Evolutionary conservation across 2,797 vertebrate species (phyloP).

Genomic region (Leontocebus nigricollis): DNA sequence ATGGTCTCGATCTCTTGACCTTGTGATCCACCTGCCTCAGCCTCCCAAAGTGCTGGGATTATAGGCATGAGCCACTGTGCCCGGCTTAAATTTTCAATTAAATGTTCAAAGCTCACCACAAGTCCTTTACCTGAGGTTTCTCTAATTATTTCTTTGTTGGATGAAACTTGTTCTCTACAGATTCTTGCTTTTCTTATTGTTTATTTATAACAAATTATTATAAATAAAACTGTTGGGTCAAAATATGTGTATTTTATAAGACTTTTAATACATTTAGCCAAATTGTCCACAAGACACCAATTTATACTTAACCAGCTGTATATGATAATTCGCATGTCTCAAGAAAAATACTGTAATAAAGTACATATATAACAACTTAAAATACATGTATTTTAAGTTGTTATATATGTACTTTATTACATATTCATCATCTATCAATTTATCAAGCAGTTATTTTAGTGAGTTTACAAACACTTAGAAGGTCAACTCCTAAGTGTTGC

Average conservation of each 20-base stretch:
- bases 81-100: background rate
- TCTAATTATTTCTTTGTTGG: background rate
- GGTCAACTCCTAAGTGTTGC: background rate
- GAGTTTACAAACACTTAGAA: background rate
- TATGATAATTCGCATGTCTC: background rate
- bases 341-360: background rate
- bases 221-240: background rate
- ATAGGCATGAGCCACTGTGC: no score
- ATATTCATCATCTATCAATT: background rate
- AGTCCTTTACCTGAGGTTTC: background rate
- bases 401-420: background rate
- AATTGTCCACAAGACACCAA: background rate
- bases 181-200: background rate
- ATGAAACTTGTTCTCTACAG: background rate
- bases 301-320: background rate
- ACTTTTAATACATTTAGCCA: background rate
- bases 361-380: no score
- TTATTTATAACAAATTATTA: background rate
- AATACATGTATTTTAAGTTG: background rate
- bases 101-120: background rate
- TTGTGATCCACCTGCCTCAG: no score
- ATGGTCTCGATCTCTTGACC: no score
- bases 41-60: no score
- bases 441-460: background rate
- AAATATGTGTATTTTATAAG: background rate